phyloP scores from a whole-genome alignment of 2,113 vertebrate genomes.

The Hyaena hyaena region DNA sequence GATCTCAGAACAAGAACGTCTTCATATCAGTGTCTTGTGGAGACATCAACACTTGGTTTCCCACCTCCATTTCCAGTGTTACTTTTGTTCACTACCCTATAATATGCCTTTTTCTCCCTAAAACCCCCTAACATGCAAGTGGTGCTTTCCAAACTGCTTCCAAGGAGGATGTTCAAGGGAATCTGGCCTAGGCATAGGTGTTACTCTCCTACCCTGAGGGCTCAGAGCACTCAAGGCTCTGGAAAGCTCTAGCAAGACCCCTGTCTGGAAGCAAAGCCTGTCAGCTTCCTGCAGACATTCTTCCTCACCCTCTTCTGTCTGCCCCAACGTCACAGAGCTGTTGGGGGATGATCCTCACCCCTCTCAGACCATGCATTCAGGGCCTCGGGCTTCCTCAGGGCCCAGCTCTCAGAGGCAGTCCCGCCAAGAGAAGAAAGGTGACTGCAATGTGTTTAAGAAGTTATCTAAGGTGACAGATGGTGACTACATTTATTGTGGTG shows the following conservation, averaged over 20 bases:
- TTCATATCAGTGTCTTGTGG: neutral
- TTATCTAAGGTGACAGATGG: neutral
- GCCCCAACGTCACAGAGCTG: neutral
- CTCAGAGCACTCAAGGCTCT: neutral
- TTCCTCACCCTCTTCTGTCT: neutral
- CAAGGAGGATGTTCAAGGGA: neutral
- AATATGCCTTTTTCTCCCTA: neutral
- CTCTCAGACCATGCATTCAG: neutral
- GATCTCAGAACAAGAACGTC: neutral
- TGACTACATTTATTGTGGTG: neutral
- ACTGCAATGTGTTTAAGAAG: neutral
- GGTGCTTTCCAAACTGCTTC: neutral
- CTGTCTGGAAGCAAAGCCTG: neutral
- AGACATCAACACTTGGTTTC: too few relatives aligned
- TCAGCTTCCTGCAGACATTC: neutral
- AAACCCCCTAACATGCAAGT: neutral
- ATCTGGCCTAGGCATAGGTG: neutral
- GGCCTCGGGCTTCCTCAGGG: neutral
- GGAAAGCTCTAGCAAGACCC: neutral
- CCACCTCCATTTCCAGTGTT: neutral
- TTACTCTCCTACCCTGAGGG: neutral
- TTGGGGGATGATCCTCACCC: too few relatives aligned
- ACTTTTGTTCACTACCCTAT: neutral
- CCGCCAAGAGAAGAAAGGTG: neutral
- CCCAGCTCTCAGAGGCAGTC: neutral